Percentiles rank a stretch among this genome's conserved stretches.
phyloP scores from a whole-genome alignment of 2,888 invertebrate genomes.

The Heteropelma amictum region DNA sequence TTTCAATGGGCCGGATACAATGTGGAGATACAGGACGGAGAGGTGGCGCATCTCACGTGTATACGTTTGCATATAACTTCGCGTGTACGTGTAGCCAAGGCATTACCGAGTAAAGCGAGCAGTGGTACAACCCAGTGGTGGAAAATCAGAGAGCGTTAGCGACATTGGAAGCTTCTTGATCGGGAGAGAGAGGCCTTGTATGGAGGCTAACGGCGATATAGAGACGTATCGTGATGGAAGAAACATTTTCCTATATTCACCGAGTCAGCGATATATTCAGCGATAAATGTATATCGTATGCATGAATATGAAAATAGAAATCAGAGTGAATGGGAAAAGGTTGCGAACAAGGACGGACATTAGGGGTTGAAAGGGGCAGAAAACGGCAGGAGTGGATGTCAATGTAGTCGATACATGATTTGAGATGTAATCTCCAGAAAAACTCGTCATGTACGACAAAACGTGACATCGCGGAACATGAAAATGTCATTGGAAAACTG shows the following conservation, averaged over 20 bases:
- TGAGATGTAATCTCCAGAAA: too few species aligned
- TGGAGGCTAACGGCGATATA: constrained; percentile 37
- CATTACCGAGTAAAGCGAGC: constrained; percentile 14
- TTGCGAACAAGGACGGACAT: constrained; percentile 19
- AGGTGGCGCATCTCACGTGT: background rate
- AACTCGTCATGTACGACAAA: too few species aligned
- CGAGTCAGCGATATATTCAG: too few species aligned
- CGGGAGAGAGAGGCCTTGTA: constrained; percentile 36
- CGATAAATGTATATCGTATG: too few species aligned
- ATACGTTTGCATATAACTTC: background rate
- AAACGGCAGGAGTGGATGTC: constrained; percentile 4
- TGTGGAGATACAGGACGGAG: constrained; percentile 48
- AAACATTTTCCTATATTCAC: constrained; percentile 28
- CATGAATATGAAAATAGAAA: too few species aligned
- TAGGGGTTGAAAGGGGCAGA: constrained; percentile 4
- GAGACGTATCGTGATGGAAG: constrained; percentile 25
- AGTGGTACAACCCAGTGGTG: constrained; percentile 2
- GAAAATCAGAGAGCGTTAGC: constrained; percentile 34
- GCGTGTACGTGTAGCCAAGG: background rate
- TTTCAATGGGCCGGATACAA: constrained; percentile 72
- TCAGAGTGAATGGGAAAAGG: constrained; percentile 11
- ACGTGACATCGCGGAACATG: too few species aligned
- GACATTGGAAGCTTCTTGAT: constrained; percentile 28
- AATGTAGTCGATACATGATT: background rate
- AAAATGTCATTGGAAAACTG: too few species aligned